Evolutionary conservation across 2,888 invertebrate species (phyloP).

Genomic region (Cacoxenus indagator): DNA sequence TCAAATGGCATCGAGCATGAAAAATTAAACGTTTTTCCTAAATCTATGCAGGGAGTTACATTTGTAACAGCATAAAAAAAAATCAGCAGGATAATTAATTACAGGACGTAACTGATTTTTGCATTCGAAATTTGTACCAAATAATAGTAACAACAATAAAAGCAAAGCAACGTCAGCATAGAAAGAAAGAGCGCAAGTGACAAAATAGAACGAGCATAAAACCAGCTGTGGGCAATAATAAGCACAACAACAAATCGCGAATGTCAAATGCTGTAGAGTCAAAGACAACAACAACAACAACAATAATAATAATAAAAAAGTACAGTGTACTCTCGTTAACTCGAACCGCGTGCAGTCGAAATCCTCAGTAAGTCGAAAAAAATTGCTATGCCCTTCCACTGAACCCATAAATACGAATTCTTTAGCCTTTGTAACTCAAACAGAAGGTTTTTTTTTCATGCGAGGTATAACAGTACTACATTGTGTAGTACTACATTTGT

Average conservation of each 20-base stretch:
- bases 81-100: conserved; percentile 48
- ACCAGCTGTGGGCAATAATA: neutral
- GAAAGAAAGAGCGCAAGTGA: neutral
- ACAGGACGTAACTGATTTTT: conserved; percentile 48
- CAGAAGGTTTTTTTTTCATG: too few species aligned
- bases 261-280: too few species aligned
- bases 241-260: neutral
- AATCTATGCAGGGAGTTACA: neutral
- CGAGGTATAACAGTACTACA: too few species aligned
- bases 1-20: conserved; percentile 14
- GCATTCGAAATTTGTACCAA: conserved; percentile 43
- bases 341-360: too few species aligned
- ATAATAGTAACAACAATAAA: neutral
- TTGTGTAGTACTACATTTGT: too few species aligned
- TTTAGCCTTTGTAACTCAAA: too few species aligned
- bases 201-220: neutral
- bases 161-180: neutral
- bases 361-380: too few species aligned
- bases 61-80: neutral
- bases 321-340: too few species aligned
- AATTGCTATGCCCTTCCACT: too few species aligned
- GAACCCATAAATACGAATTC: too few species aligned
- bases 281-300: neutral
- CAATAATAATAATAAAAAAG: neutral
- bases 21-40: conserved; percentile 22